These are phyloP conservation scores for Apamea crenata DNA, from an alignment of 2,888 invertebrate species.

Conservation along the genomic window DNA sequence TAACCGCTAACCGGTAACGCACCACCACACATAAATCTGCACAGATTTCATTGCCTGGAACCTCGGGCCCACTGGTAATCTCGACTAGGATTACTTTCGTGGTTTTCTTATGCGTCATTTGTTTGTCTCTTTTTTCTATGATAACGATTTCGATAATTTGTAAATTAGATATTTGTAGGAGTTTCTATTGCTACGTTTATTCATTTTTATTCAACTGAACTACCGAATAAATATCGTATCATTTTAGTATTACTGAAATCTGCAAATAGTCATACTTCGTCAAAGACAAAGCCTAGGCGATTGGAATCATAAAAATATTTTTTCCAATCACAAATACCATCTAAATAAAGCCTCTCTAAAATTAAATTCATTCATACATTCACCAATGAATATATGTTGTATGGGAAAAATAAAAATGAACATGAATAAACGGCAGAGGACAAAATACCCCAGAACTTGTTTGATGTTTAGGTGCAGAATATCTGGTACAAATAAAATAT, in stretches of 20 bases:
- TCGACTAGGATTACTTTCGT: slow-evolving; percentile 68
- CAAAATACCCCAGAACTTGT: neutral
- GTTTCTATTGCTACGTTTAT: neutral
- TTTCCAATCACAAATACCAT: neutral
- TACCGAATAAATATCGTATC: neutral
- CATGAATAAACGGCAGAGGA: neutral
- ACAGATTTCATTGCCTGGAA: slow-evolving; percentile 80
- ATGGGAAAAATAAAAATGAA: slow-evolving; percentile 8
- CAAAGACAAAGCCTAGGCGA: neutral
- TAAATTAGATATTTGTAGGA: neutral
- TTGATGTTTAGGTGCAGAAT: slow-evolving; percentile 2
- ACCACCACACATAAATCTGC: slow-evolving; percentile 81
- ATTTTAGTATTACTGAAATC: neutral
- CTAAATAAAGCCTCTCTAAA: slow-evolving; percentile 16
- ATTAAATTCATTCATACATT: slow-evolving; percentile 24
- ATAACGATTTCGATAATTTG: neutral
- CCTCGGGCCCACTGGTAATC: slow-evolving; percentile 75
- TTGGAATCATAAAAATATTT: slow-evolving; percentile 4
- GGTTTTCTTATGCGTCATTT: slow-evolving; percentile 61
- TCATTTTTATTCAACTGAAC: neutral
- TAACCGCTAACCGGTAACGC: slow-evolving; percentile 68
- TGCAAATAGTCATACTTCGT: neutral
- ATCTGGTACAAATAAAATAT: slow-evolving; percentile 3
- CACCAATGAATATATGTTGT: slow-evolving; percentile 8
- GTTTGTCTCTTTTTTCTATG: slow-evolving; percentile 7